Base-by-base conservation (phyloP, 2,113 vertebrate species). In the Elachura formosa region DNA sequence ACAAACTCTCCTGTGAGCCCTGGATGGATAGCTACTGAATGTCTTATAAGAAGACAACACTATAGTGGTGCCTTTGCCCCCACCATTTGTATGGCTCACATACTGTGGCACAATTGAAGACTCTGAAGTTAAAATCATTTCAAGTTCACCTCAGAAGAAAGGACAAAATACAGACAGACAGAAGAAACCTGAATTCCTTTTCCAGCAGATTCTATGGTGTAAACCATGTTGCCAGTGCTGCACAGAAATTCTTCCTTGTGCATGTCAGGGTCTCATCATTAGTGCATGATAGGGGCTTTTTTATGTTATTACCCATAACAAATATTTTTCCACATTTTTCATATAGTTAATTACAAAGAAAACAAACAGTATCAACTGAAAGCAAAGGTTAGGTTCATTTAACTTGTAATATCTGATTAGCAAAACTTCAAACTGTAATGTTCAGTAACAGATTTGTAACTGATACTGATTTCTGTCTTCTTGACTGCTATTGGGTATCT, bases 1-100 rank as follows among this genome's bases (percentile, higher is more conserved):
- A 0, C 46, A 77, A 4, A 2, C 1, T 20, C 8, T 69, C 34
- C 19, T 33, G 2, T 29, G 16, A 20, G 17, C 8, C 51, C 5
- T 33, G 40, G 25, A 9, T 36, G 38, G n/a, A 40, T 20, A 52
- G 12, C 5, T 73, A 1, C 5, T n/a, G 28, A 9, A 48, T 34
- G 22, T 25, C 52, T 28, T 79, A 13, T n/a, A 61, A 31, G 3
- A 56, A 68, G 58, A 16, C 67, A 68, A 52, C 48, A 69, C 9
- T 6, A 67, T 0, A 80, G 49, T 62, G 8, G 4, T 22, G 20
- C 38, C 54, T 77, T 76, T 73, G 34, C 9, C n/a, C 17, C 45
- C 52, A 16, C 9, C 4, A 7, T 38, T 48, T 49, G 4, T n/a
- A 33, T 15, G 25, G 15, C 31, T 82, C 25, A 19, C 7, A 3